A percentile compares a stretch with the other conserved stretches of the same genome.
Conservation (phyloP, 2,888 invertebrate species). For the Formica aserva region DNA sequence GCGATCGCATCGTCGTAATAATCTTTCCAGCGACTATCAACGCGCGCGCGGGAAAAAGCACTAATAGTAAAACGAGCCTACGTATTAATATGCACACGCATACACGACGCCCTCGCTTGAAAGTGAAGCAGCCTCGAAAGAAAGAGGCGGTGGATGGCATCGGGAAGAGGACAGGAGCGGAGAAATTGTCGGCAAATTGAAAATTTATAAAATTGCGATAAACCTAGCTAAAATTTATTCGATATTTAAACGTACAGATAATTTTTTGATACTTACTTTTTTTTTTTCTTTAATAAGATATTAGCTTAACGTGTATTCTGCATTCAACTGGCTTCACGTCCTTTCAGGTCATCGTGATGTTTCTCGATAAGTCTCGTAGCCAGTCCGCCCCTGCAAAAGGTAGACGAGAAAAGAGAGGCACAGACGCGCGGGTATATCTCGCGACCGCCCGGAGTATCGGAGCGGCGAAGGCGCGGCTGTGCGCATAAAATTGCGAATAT, state of each 20-base stretch:
- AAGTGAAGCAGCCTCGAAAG: constrained; percentile 27
- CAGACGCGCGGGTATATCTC: constrained; percentile 38
- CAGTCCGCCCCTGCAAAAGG: constrained; percentile 28
- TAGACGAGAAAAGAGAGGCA: constrained; percentile 41
- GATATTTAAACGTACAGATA: background rate
- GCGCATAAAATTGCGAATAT: constrained; percentile 75
- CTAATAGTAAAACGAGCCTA: constrained; percentile 51
- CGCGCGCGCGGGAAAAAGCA: constrained; percentile 34
- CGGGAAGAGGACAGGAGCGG: constrained; percentile 14
- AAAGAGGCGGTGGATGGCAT: constrained; percentile 27
- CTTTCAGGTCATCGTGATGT: background rate
- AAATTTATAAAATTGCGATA: background rate
- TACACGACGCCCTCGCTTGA: constrained; percentile 25
- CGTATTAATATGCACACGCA: constrained; percentile 43
- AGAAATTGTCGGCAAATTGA: background rate
- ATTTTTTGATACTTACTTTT: background rate
- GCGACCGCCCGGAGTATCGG: constrained; percentile 64
- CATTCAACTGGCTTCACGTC: background rate
- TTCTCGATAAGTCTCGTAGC: background rate
- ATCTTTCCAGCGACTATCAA: constrained; percentile 31
- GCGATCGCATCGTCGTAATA: constrained; percentile 29
- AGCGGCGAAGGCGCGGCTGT: constrained; percentile 71
- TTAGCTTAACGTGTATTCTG: background rate
- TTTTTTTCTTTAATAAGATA: background rate
- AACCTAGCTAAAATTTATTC: background rate